Percentiles rank a stretch among this genome's conserved stretches.
Evolutionary conservation across 2,888 invertebrate genomes (phyloP).

Genomic region (Ptychoptera contaminata): DNA sequence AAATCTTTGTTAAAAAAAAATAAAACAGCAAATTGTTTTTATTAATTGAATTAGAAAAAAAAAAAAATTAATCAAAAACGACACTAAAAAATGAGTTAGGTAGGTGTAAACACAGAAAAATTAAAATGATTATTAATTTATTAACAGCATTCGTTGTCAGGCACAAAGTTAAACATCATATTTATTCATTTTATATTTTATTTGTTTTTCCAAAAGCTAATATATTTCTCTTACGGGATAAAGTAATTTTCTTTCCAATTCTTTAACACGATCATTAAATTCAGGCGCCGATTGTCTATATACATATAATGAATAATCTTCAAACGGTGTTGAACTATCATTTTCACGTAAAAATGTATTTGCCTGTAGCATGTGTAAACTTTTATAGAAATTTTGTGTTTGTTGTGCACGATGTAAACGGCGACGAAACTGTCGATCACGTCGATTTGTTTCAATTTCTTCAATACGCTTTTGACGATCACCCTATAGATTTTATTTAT

Average conservation of each 20-base stretch:
- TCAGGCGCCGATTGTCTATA: constrained; percentile 73
- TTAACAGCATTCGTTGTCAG: no score
- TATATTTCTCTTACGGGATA: constrained; percentile 57
- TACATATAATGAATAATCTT: constrained; percentile 71
- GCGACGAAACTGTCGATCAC: constrained; percentile 45
- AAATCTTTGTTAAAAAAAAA: no score
- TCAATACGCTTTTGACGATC: constrained; percentile 58
- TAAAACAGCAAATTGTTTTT: no score
- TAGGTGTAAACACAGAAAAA: no score
- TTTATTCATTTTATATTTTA: not conserved
- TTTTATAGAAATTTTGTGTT: constrained; percentile 69
- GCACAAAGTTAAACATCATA: no score
- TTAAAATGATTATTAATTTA: no score
- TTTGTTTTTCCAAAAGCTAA: no score
- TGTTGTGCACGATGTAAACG: constrained; percentile 56
- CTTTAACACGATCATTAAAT: constrained; percentile 71
- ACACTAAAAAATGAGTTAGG: no score
- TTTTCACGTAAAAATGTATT: constrained; percentile 46
- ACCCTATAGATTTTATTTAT: constrained; percentile 30
- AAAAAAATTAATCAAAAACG: no score
- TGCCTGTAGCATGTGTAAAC: constrained; percentile 68
- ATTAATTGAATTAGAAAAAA: no score
- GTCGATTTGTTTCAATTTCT: constrained; percentile 53
- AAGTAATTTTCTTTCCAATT: constrained; percentile 57
- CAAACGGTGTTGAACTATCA: constrained; percentile 42